Evolutionary conservation across 64 coral and sea anemone genomes (phyloP).

Genomic region (Dendrophyllia cribrosa): DNA sequence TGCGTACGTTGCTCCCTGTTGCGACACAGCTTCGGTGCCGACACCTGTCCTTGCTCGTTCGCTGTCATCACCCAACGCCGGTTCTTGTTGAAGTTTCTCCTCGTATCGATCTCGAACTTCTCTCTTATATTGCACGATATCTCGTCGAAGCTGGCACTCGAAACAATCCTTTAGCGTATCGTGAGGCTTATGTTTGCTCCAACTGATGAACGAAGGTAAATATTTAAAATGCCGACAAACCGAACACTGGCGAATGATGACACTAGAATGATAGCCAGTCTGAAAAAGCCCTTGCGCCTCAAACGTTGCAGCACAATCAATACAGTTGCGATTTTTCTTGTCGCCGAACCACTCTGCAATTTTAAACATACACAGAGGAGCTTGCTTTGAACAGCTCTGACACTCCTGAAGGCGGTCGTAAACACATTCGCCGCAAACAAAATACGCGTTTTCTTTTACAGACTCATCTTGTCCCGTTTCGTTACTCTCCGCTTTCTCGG

Average conservation of each 20-base stretch:
- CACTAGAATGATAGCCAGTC: slow-evolving; percentile 73
- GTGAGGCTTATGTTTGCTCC: slow-evolving; percentile 50
- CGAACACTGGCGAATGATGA: slow-evolving; percentile 92
- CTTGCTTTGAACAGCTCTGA: slow-evolving; percentile 74
- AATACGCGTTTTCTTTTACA: slow-evolving; percentile 66
- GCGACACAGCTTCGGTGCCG: neutral
- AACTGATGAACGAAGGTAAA: slow-evolving; percentile 86
- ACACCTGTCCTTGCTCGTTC: slow-evolving; percentile 58
- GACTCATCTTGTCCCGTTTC: slow-evolving; percentile 56
- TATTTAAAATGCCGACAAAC: slow-evolving; percentile 93
- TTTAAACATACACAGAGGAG: slow-evolving; percentile 97
- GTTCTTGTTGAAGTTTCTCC: slow-evolving; percentile 84
- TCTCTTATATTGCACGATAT: slow-evolving; percentile 84
- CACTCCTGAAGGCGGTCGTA: slow-evolving; percentile 96
- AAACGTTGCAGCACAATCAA: slow-evolving; percentile 82
- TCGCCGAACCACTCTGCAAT: slow-evolving; percentile 91
- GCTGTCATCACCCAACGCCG: slow-evolving; percentile 76
- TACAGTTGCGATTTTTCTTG: slow-evolving; percentile 82
- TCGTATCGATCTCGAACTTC: slow-evolving; percentile 87
- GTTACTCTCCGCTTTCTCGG: slow-evolving; percentile 12
- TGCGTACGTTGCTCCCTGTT: slow-evolving; percentile 68
- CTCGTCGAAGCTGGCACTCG: slow-evolving; percentile 80
- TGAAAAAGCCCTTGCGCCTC: slow-evolving; percentile 74
- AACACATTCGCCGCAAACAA: slow-evolving; percentile 97
- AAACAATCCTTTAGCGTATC: slow-evolving; percentile 76